Percentiles rank a stretch among this genome's conserved stretches.
Conservation (phyloP, 1,140 invertebrate species). For the Drosophila seguyi region DNA sequence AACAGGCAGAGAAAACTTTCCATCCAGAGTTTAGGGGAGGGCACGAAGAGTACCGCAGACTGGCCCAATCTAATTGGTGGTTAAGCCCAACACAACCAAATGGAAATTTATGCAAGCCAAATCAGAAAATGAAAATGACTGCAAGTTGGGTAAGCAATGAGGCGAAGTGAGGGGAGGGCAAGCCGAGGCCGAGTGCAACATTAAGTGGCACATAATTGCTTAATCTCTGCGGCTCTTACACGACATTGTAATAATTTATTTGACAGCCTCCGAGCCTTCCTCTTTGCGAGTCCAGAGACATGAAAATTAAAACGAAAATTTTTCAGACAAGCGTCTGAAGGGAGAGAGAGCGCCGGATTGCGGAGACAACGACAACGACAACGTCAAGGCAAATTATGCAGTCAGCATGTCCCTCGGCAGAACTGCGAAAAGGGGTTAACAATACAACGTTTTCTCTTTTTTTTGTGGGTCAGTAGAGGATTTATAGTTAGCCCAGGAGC, state of each 20-base stretch:
- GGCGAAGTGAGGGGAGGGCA: neutral
- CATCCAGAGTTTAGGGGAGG: neutral
- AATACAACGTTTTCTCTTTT: slow-evolving; percentile 28
- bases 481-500: slow-evolving; percentile 54
- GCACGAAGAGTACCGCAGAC: slow-evolving; percentile 30
- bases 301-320: slow-evolving; percentile 76
- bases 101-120: slow-evolving; percentile 25
- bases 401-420: slow-evolving; percentile 61
- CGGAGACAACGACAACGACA: slow-evolving; percentile 29
- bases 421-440: slow-evolving; percentile 57
- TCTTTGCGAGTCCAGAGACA: slow-evolving; percentile 42
- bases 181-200: slow-evolving; percentile 56
- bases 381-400: slow-evolving; percentile 79
- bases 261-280: slow-evolving; percentile 51
- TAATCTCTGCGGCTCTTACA: slow-evolving; percentile 83
- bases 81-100: slow-evolving; percentile 52
- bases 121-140: slow-evolving; percentile 54
- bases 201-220: slow-evolving; percentile 84
- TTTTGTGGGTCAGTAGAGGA: slow-evolving; percentile 60
- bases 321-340: slow-evolving; percentile 36
- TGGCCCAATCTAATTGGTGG: slow-evolving; percentile 64
- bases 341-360: slow-evolving; percentile 13
- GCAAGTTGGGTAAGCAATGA: neutral
- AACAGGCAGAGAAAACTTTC: slow-evolving; percentile 20
- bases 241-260: slow-evolving; percentile 83